Evolutionary conservation across 2,888 invertebrate species (phyloP), one percentile per base, ranked within the genome.

Genomic region (Norana najaformis): DNA sequence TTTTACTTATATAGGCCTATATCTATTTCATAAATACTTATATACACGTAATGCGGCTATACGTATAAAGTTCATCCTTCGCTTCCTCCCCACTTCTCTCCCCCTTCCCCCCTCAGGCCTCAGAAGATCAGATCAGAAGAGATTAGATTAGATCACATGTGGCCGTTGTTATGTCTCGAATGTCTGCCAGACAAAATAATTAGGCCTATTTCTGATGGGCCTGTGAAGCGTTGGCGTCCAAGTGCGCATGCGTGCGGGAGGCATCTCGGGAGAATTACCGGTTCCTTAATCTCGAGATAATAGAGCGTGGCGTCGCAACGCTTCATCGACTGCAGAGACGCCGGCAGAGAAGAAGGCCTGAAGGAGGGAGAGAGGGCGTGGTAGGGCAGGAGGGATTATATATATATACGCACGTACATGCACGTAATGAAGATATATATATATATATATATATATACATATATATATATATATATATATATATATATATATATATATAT

Each of bases 401-500:
- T 47, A 47, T 8, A 20, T 18, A 53, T 23, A 11, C 30, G 3
- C 30, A 13, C 4, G 30, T 3, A 3, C 30, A 53, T 53, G 53
- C 30, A 16, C 30, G 23, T 30, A 53, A n/a, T n/a, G 69, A n/a
- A n/a, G 30, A n/a, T 69, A 16, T 69, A 8, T 69, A n/a, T 69
- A n/a, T 69, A n/a, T 69, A 11, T 69, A n/a, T 53, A 30, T 23
- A 3, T 16, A 30, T 23, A 47, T 53, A 30, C 30, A 53, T 53
- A 30, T 53, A 69, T 69, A n/a, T 69, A 69, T 69, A n/a, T 69
- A 69, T 69, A n/a, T 69, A 69, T 69, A n/a, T 69, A 69, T 69
- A n/a, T 69, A 69, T 69, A n/a, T 69, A 69, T 69, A n/a, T 69
- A 69, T 69, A n/a, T 69, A 69, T 69, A n/a, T 69, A 69, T 30